Conservation (phyloP, 2,797 vertebrate genomes). For the Scomberomorus guttatus region DNA sequence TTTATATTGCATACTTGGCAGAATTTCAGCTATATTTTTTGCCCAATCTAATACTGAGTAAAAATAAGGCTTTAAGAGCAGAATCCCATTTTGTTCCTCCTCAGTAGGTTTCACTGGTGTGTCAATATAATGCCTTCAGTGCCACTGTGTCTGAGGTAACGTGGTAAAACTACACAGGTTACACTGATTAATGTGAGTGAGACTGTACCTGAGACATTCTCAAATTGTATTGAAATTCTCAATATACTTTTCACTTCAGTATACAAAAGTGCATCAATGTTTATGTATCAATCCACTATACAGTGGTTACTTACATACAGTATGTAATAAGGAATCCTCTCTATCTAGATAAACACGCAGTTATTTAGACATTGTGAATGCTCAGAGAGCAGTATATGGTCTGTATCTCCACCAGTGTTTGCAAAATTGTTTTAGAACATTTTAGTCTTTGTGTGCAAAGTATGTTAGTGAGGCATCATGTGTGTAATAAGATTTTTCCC, state of each 20-base stretch:
- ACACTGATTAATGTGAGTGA: neutral
- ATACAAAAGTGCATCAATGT: neutral
- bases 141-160: slow-evolving; percentile 11
- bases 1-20: slow-evolving; percentile 77
- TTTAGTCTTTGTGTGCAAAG: neutral
- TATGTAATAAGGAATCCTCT: neutral
- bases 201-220: neutral
- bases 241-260: neutral
- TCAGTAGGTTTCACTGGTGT: slow-evolving; percentile 13
- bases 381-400: neutral
- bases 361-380: neutral
- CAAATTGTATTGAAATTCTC: neutral
- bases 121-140: slow-evolving; percentile 9
- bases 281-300: neutral
- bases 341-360: neutral
- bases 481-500: neutral
- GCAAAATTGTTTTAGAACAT: neutral
- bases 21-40: slow-evolving; percentile 63
- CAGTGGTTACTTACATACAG: neutral
- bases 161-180: neutral
- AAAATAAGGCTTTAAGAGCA: slow-evolving; percentile 43
- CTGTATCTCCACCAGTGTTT: neutral
- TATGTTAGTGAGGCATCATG: neutral
- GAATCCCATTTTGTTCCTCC: slow-evolving; percentile 47
- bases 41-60: slow-evolving; percentile 29